Evolutionary conservation across 2,797 vertebrate species (phyloP), one percentile per base, ranked within the genome.

Genomic region (Malacoctenus gilli): DNA sequence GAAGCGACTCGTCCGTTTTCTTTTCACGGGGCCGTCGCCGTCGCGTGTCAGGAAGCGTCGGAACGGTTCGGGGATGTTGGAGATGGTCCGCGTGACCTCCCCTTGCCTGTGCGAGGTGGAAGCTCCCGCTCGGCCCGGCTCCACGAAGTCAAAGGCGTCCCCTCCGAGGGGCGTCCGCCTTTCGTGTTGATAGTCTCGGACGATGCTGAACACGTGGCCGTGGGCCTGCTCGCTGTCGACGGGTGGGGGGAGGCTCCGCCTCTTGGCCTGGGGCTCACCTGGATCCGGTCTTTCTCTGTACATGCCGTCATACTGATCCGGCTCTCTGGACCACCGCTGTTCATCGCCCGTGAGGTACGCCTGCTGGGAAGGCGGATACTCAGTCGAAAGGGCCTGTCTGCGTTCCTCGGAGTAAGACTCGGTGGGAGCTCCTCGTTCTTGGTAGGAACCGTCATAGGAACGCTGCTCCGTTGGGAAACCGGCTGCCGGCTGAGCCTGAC

Each of bases 1-100:
- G 49, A 92, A 92, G 58, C 89, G 86, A 19, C 87, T 90, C 63
- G 86, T 89, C 59, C 79, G 85, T 78, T 85, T 89, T 53, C 79
- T 85, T 72, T 82, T 90, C 9, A 38, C n/a, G 0, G 16, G 10
- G 15, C 16, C 44, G 1, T 73, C 62, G 9, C 69, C 22, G 0
- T 56, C 1, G 0, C 86, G 76, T 15, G 68, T 55, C 35, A 90
- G 72, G 52, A 90, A 90, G 34, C 83, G 87, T 52, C 58, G 84
- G 57, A 90, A 90, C 4, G 85, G 84, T 42, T 88, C 89, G 21
- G 85, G 87, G 42, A 91, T 86, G 15, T 82, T 52, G n/a, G 81
- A 68, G 3, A 80, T 62, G 19, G 37, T 14, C 21, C 41, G 62
- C 22, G 31, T 54, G n/a, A 65, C 20, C 21, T 74, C 78, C 30